A percentile compares a stretch with the other conserved stretches of the same genome.
Conservation (phyloP, 2,888 invertebrate species). For the Dexiosoma caninum region DNA sequence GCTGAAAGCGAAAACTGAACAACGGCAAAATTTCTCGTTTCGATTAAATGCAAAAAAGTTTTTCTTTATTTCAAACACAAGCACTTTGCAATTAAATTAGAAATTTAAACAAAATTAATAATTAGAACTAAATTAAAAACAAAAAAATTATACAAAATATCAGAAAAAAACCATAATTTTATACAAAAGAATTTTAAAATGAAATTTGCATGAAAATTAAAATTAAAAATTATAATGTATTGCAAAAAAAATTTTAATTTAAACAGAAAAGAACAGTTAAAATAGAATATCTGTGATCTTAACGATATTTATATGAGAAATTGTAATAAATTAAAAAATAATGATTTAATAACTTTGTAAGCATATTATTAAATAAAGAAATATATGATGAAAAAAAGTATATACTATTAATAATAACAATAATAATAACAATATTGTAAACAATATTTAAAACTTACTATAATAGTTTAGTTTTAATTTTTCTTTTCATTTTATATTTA, state of each 20-base stretch:
- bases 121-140: conserved; percentile 34
- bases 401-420: conserved; percentile 52
- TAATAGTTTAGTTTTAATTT: conserved; percentile 36
- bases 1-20: too few species aligned
- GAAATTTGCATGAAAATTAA: conserved; percentile 41
- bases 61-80: conserved; percentile 38
- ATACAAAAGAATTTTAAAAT: conserved; percentile 43
- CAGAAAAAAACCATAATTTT: conserved; percentile 46
- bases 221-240: conserved; percentile 25
- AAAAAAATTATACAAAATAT: conserved; percentile 15
- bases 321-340: conserved; percentile 53
- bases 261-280: conserved; percentile 66
- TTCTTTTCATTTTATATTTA: conserved; percentile 34
- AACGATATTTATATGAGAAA: conserved; percentile 76
- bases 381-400: conserved; percentile 28
- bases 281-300: conserved; percentile 79
- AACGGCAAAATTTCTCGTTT: conserved; percentile 50
- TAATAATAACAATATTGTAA: conserved; percentile 37
- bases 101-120: background rate
- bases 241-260: conserved; percentile 17
- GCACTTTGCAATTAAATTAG: conserved; percentile 20
- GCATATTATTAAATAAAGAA: conserved; percentile 48
- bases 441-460: background rate
- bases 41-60: conserved; percentile 41
- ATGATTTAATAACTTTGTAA: conserved; percentile 51